Evolutionary conservation across 2,797 vertebrate species (phyloP).

Genomic region (Sebastes diaconus): DNA sequence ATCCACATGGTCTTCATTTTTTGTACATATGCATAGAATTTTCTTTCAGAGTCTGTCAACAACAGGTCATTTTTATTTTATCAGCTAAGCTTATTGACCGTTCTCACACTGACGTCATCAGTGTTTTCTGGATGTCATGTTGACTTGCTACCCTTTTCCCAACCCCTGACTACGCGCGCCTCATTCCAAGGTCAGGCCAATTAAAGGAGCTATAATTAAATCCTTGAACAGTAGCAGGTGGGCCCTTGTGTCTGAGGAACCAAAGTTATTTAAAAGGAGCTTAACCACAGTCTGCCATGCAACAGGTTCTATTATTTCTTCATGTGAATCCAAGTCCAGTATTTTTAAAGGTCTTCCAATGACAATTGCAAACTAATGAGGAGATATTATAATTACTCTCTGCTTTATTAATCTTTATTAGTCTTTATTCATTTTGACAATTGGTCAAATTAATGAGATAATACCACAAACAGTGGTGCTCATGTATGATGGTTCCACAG

Average conservation of each 20-base stretch:
- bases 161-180: background rate
- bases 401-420: background rate
- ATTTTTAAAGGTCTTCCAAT: background rate
- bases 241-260: background rate
- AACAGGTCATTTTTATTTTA: constrained; percentile 2
- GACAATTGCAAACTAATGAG: background rate
- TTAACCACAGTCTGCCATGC: constrained; percentile 25
- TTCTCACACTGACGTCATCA: background rate
- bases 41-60: background rate
- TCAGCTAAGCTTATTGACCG: constrained; percentile 26
- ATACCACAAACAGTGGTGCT: background rate
- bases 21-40: too few relatives aligned
- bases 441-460: background rate
- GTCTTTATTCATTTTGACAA: background rate
- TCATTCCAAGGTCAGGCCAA: constrained; percentile 23
- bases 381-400: background rate
- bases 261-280: constrained; percentile 21
- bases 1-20: too few relatives aligned
- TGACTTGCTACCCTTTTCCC: background rate
- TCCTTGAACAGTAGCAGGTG: background rate
- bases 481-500: background rate
- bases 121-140: constrained; percentile 9
- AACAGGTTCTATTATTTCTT: constrained; percentile 11
- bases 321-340: background rate
- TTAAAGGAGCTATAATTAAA: constrained; percentile 44